These are phyloP conservation scores for Ophioninae sp. DNA, from an alignment of 2,888 invertebrate species.

Conservation along the genomic window DNA sequence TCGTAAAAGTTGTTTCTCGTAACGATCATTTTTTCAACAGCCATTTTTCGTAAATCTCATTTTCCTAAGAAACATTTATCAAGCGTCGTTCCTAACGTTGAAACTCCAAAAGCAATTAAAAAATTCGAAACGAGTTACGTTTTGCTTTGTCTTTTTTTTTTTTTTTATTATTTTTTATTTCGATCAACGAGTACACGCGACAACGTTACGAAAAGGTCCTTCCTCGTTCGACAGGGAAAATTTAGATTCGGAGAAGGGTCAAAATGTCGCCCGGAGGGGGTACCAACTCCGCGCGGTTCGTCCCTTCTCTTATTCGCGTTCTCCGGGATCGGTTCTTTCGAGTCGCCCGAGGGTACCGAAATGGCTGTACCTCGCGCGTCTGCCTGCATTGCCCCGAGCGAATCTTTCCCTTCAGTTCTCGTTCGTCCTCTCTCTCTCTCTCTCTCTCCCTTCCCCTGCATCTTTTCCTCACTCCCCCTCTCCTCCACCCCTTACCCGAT, in stretches of 20 bases:
- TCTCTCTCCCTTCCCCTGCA: conserved; percentile 27
- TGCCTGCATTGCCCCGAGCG: conserved; percentile 76
- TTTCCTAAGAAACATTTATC: no score
- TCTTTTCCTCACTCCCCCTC: conserved; percentile 36
- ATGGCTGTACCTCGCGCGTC: conserved; percentile 74
- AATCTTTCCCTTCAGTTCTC: conserved; percentile 64
- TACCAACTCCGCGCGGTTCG: conserved; percentile 2
- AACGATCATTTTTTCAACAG: no score
- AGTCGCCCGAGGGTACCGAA: conserved; percentile 73
- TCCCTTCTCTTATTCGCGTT: conserved; percentile 49
- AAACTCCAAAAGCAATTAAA: neutral
- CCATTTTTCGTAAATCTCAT: no score
- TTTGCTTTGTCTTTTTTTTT: neutral
- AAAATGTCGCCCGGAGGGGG: conserved; percentile 50
- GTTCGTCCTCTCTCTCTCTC: conserved; percentile 60
- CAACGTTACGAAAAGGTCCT: conserved; percentile 65
- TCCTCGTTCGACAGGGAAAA: conserved; percentile 58
- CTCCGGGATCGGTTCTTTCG: conserved; percentile 67
- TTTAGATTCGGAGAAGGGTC: conserved; percentile 48
- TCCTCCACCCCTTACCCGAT: conserved; percentile 28
- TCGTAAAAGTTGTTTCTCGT: no score
- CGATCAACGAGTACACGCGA: conserved; percentile 54
- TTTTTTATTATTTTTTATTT: no score
- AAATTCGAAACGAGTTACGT: neutral
- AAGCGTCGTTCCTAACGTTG: no score